Evolutionary conservation across 2,888 invertebrate genomes (phyloP).

Genomic region (Schizotus pectinicornis): DNA sequence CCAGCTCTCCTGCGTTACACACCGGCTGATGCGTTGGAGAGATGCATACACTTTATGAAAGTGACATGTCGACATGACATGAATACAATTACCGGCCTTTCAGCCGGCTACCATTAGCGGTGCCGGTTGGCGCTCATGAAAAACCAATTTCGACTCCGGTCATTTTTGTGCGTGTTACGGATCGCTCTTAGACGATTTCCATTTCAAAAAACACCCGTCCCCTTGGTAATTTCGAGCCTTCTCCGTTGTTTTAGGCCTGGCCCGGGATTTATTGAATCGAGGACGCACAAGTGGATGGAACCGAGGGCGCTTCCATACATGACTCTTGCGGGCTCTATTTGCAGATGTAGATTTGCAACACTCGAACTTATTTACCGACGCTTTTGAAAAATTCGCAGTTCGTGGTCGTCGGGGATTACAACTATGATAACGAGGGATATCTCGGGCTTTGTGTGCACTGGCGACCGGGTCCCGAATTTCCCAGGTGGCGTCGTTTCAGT

Average conservation of each 20-base stretch:
- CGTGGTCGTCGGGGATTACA: slow-evolving; percentile 29
- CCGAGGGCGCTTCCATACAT: slow-evolving; percentile 8
- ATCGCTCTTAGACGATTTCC: slow-evolving; percentile 14
- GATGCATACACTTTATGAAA: slow-evolving; percentile 34
- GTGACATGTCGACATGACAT: slow-evolving; percentile 38
- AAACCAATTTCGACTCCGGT: slow-evolving; percentile 1
- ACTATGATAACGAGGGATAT: slow-evolving; percentile 36
- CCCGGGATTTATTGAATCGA: slow-evolving; percentile 17
- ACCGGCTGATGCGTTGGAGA: slow-evolving; percentile 12
- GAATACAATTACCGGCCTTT: slow-evolving; percentile 34
- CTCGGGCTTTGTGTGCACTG: slow-evolving; percentile 29
- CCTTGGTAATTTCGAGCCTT: slow-evolving; percentile 1
- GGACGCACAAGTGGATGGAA: slow-evolving; percentile 14
- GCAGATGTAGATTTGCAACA: slow-evolving; percentile 42
- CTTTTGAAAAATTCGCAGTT: slow-evolving; percentile 32
- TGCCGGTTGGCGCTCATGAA: not conserved
- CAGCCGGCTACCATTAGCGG: not conserved
- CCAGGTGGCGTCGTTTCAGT: slow-evolving; percentile 38
- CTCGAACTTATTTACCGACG: slow-evolving; percentile 39
- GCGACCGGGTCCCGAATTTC: slow-evolving; percentile 37
- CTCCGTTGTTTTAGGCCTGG: slow-evolving; percentile 23
- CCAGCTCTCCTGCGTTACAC: not conserved
- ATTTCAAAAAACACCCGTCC: slow-evolving; percentile 14
- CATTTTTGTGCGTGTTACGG: slow-evolving; percentile 1
- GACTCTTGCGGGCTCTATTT: slow-evolving; percentile 35